These are phyloP conservation scores for Coregonus sp. DNA, from an alignment of 2,797 vertebrate genomes.

Conservation along the genomic window DNA sequence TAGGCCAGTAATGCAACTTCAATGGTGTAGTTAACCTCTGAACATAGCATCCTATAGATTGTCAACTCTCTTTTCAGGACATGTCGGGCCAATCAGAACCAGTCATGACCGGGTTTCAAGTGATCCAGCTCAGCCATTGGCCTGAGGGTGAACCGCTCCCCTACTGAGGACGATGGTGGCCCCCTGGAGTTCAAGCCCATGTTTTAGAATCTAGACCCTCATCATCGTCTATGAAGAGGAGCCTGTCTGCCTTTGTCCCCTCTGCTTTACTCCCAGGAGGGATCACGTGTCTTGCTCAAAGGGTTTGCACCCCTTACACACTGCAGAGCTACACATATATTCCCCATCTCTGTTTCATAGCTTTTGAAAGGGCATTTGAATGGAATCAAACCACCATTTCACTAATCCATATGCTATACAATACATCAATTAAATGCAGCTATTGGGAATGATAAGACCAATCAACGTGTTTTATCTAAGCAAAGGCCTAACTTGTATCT, in stretches of 20 bases:
- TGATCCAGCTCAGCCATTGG: slow-evolving; percentile 57
- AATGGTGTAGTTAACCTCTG: slow-evolving; percentile 70
- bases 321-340: not conserved
- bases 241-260: slow-evolving; percentile 28
- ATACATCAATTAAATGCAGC: not conserved
- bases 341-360: not conserved
- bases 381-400: not conserved
- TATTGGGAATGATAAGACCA: not conserved
- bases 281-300: slow-evolving; percentile 8
- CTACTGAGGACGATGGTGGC: slow-evolving; percentile 39
- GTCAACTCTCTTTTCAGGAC: slow-evolving; percentile 51
- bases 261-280: slow-evolving; percentile 22
- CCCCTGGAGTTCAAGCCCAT: not conserved
- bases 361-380: not conserved
- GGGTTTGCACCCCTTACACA: slow-evolving; percentile 11
- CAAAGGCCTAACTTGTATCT: not conserved
- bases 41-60: slow-evolving; percentile 48
- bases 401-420: not conserved
- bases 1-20: slow-evolving; percentile 28
- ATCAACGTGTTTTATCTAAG: not conserved
- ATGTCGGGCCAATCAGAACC: slow-evolving; percentile 40
- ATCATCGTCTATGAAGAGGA: slow-evolving; percentile 13
- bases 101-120: slow-evolving; percentile 37
- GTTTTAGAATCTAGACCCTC: not conserved
- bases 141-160: slow-evolving; percentile 50